Conservation (phyloP, 2,888 invertebrate species). For the Stenchaetothrips biformis region DNA sequence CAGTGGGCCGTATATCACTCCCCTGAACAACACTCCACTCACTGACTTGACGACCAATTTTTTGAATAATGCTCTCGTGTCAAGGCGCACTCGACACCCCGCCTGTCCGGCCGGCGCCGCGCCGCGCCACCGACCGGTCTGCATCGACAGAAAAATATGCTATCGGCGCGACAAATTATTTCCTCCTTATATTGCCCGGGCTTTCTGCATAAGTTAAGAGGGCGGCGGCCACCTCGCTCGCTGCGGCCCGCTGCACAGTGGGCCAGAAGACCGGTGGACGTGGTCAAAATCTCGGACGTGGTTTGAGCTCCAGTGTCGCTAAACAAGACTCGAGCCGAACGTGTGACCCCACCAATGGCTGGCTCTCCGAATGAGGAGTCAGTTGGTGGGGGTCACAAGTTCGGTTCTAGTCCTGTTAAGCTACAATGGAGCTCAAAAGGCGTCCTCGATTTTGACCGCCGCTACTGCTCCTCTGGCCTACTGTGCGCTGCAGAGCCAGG, state of each 20-base stretch:
- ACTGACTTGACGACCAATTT: constrained; percentile 15
- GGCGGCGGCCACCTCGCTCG: background rate
- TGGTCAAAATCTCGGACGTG: too few species aligned
- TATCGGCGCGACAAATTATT: constrained; percentile 20
- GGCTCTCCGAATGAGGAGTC: background rate
- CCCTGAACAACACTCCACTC: background rate
- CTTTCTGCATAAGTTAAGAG: background rate
- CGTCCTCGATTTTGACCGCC: too few species aligned
- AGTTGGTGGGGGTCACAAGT: too few species aligned
- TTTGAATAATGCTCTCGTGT: constrained; percentile 21
- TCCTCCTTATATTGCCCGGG: background rate
- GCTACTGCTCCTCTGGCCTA: too few species aligned
- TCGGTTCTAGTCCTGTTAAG: too few species aligned
- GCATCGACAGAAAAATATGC: constrained; percentile 21
- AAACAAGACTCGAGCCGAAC: too few species aligned
- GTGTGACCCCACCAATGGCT: background rate
- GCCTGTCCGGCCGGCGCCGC: background rate
- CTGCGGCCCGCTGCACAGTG: background rate
- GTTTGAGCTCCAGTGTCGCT: too few species aligned
- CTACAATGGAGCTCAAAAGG: too few species aligned
- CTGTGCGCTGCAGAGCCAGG: too few species aligned
- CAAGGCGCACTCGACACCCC: constrained; percentile 23
- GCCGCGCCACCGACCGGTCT: background rate
- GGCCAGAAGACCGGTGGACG: too few species aligned
- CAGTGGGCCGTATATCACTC: background rate